Base-by-base conservation (phyloP, 2,797 vertebrate species). In the Anguilla megastoma region DNA sequence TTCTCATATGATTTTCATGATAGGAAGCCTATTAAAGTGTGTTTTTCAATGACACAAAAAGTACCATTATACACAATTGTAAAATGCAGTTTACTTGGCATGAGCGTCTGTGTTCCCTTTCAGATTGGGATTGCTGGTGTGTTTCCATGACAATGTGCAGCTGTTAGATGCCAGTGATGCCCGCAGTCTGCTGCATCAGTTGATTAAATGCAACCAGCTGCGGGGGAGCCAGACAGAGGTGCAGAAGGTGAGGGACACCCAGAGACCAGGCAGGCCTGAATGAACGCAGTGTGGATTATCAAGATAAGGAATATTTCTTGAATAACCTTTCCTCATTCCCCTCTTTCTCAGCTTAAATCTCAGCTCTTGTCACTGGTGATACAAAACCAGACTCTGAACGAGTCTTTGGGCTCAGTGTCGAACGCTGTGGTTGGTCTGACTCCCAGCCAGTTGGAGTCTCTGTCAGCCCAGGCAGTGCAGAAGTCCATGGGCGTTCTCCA, bases 101-200 rank as follows among this genome's bases (percentile, higher is more conserved):
- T 54, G 27, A 14, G 50, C 21, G 2, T 85, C 4, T 56, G 52
- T 16, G 1, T 82, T 80, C 54, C 79, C 4, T 36, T 66, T 0
- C 84, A 97, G 96, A 90, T 86, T 97, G 50, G 96, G 96, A 7
- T 92, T 97, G 79, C 90, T 97, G 89, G 94, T 97, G 88, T 97
- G 96, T 88, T 97, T 97, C 94, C 96, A 96, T 76, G 88, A 94
- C 71, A 92, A 94, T 79, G 88, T 94, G 92, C 94, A 95, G 74
- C 88, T 94, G 90, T 92, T 95, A 90, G 95, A 96, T 0, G 89
- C 95, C 0, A 24, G 85, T 1, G 89, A 95, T 84, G 96, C 96
- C 30, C 94, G 86, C 63, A 94, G 93, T 84, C 92, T 97, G 14
- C 95, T 97, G 82, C 96, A 97, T 84, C 96, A 96, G 90, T 96